These are phyloP conservation scores for Prionailurus bengalensis DNA, from an alignment of 2,113 vertebrate species.

Conservation along the genomic window DNA sequence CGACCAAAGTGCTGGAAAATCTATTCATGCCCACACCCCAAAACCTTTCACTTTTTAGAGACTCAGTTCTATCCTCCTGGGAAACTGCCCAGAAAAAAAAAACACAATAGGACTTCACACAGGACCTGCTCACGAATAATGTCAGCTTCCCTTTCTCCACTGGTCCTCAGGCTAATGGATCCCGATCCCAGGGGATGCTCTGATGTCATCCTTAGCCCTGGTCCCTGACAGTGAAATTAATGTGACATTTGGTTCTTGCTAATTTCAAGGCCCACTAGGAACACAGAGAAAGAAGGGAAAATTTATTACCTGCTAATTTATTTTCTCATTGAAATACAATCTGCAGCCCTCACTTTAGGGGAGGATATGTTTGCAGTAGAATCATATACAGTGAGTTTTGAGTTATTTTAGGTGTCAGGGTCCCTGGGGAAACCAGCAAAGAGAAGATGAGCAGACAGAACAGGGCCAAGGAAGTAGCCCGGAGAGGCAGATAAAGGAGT, in stretches of 20 bases:
- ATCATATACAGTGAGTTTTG: background rate
- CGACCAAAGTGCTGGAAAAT: background rate
- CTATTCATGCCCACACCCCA: background rate
- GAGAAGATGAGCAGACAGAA: background rate
- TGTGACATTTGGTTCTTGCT: background rate
- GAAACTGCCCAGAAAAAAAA: background rate
- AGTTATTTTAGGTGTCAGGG: background rate
- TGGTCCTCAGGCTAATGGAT: background rate
- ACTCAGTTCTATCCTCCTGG: background rate
- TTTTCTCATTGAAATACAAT: constrained; percentile 58
- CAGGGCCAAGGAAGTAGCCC: background rate
- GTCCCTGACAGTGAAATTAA: constrained; percentile 37
- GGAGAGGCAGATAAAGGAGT: background rate
- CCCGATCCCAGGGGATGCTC: background rate
- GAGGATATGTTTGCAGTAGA: background rate
- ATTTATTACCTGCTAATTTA: constrained; percentile 60
- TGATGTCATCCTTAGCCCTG: background rate
- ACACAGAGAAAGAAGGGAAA: constrained; percentile 34
- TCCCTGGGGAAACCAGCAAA: background rate
- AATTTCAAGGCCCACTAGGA: constrained; percentile 69
- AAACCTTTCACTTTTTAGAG: constrained; percentile 4
- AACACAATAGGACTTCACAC: background rate
- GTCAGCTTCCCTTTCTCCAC: background rate
- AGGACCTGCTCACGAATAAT: background rate
- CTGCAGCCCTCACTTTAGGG: background rate